phyloP scores from a whole-genome alignment of 2,888 invertebrate species.

The Mellilla xanthometata region DNA sequence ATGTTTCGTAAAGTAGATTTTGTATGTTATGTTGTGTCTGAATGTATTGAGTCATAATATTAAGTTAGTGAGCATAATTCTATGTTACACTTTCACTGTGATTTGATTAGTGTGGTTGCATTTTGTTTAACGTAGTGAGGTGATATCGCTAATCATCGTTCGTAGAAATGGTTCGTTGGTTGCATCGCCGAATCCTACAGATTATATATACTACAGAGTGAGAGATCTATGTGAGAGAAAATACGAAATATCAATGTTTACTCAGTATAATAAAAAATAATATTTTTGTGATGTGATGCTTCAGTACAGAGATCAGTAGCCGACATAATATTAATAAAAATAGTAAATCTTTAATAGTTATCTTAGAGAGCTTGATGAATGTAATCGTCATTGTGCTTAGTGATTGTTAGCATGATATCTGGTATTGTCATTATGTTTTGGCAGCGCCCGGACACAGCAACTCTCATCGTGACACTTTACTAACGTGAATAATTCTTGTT shows the following conservation, averaged over 20 bases:
- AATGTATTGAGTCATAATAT: constrained; percentile 72
- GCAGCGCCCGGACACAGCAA: constrained; percentile 33
- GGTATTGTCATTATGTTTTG: constrained; percentile 52
- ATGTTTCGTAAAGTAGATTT: constrained; percentile 56
- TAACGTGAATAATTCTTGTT: too few species aligned
- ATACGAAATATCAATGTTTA: constrained; percentile 32
- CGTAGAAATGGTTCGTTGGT: constrained; percentile 25
- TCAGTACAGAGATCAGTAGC: constrained; percentile 76
- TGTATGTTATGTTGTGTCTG: constrained; percentile 65
- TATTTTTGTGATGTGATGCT: constrained; percentile 65
- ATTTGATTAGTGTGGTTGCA: constrained; percentile 73
- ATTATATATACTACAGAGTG: constrained; percentile 21
- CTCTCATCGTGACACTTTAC: too few species aligned
- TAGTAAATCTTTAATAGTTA: constrained; percentile 66
- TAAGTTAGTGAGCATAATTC: constrained; percentile 74
- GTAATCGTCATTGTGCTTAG: constrained; percentile 81
- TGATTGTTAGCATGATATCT: constrained; percentile 73
- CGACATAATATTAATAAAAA: constrained; percentile 66
- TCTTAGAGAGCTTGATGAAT: constrained; percentile 79
- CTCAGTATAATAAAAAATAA: constrained; percentile 44
- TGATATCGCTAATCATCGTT: constrained; percentile 31
- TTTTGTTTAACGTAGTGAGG: constrained; percentile 50
- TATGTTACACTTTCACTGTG: constrained; percentile 75
- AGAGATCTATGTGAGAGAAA: constrained; percentile 21
- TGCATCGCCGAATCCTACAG: constrained; percentile 28